These are phyloP conservation scores for Stenichneumon culpator DNA, from an alignment of 2,888 invertebrate species.

Conservation along the genomic window DNA sequence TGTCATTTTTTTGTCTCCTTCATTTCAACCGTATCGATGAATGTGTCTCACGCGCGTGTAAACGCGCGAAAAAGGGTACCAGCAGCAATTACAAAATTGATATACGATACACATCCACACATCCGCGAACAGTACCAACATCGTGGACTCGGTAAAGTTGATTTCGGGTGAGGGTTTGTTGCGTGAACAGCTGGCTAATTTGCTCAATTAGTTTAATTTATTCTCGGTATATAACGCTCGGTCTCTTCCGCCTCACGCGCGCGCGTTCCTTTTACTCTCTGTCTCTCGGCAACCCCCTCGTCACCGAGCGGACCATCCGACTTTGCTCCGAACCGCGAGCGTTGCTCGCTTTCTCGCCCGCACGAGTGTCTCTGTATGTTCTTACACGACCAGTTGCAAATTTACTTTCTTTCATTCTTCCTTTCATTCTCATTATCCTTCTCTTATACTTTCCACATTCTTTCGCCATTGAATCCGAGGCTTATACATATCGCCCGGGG, in stretches of 20 bases:
- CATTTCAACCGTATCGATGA: constrained; percentile 1
- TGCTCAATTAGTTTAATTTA: constrained; percentile 83
- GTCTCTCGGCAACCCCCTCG: constrained; percentile 21
- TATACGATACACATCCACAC: not conserved
- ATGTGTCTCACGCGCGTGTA: not conserved
- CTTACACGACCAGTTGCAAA: not conserved
- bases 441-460: constrained; percentile 15
- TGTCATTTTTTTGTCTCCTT: not conserved
- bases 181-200: constrained; percentile 82
- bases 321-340: constrained; percentile 16
- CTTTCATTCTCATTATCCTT: constrained; percentile 27
- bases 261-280: constrained; percentile 22
- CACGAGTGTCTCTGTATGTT: not conserved
- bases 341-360: constrained; percentile 7
- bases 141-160: constrained; percentile 26
- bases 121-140: not conserved
- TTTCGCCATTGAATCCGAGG: constrained; percentile 14
- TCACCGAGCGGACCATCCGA: not conserved
- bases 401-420: constrained; percentile 36
- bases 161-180: constrained; percentile 70
- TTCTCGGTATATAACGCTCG: constrained; percentile 79
- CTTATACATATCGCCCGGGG: not conserved
- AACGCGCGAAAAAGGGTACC: constrained; percentile 7
- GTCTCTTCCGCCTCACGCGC: constrained; percentile 67
- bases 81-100: not conserved